A percentile compares a stretch with the other conserved stretches of the same genome.
phyloP scores from a whole-genome alignment of 2,888 invertebrate genomes.

The Ormyrus labotus region DNA sequence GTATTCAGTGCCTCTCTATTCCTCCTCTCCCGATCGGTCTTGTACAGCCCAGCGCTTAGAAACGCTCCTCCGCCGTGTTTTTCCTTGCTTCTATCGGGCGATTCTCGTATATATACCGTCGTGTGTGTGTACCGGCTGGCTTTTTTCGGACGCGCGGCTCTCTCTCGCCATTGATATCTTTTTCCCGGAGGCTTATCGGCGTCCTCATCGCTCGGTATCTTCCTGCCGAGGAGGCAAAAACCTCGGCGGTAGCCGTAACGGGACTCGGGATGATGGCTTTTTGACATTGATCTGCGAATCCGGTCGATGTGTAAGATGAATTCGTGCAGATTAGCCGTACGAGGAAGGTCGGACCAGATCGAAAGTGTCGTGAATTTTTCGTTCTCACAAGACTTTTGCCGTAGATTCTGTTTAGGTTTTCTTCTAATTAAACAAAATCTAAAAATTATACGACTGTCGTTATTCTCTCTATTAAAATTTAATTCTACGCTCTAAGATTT shows the following conservation, averaged over 20 bases:
- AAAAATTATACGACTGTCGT: no score
- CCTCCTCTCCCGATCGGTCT: neutral
- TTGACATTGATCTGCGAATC: slow-evolving; percentile 32
- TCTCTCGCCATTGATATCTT: slow-evolving; percentile 36
- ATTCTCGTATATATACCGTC: neutral
- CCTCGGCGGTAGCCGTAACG: slow-evolving; percentile 33
- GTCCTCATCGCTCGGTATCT: neutral
- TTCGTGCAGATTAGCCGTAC: slow-evolving; percentile 4
- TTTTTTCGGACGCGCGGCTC: slow-evolving; percentile 24
- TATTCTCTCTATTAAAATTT: no score
- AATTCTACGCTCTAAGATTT: no score
- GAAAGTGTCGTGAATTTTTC: neutral
- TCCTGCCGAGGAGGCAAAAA: neutral
- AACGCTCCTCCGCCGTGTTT: neutral
- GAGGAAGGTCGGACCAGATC: neutral
- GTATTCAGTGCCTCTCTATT: slow-evolving; percentile 33
- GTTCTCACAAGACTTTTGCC: no score
- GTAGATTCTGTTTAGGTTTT: no score
- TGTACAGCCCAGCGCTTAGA: neutral
- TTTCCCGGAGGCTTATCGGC: slow-evolving; percentile 28
- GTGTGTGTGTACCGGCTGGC: neutral
- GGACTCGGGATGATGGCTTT: slow-evolving; percentile 37
- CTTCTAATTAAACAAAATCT: no score
- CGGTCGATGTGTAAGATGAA: neutral
- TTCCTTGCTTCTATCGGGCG: neutral